A percentile compares a stretch with the other conserved stretches of the same genome.
phyloP scores from a whole-genome alignment of 2,797 vertebrate genomes.

The Hydrolagus colliei region DNA sequence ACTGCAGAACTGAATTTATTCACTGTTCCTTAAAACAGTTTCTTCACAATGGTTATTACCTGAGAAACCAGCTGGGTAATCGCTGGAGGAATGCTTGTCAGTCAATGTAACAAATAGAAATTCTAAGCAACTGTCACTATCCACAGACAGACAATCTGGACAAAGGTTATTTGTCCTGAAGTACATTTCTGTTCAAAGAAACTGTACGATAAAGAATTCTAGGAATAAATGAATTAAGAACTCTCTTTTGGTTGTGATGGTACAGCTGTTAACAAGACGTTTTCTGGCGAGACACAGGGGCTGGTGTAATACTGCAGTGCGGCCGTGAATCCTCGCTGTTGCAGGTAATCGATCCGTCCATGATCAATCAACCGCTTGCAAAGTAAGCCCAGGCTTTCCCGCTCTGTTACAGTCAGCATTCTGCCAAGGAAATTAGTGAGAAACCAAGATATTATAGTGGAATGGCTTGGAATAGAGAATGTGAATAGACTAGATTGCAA shows the following conservation, averaged over 20 bases:
- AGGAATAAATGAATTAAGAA: neutral
- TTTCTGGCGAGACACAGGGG: slow-evolving; percentile 75
- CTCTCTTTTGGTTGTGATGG: slow-evolving; percentile 42
- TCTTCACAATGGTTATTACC: neutral
- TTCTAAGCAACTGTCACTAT: neutral
- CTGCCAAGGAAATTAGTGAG: slow-evolving; percentile 46
- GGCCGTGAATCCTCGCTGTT: slow-evolving; percentile 59
- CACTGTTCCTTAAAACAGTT: neutral
- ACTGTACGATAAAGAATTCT: too few species aligned
- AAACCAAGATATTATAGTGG: too few species aligned
- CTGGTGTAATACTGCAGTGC: slow-evolving; percentile 64
- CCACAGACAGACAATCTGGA: too few species aligned
- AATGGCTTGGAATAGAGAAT: too few species aligned
- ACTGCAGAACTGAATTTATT: neutral
- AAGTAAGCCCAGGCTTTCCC: slow-evolving; percentile 68
- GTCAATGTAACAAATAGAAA: slow-evolving; percentile 27
- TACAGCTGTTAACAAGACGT: slow-evolving; percentile 78
- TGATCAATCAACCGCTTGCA: slow-evolving; percentile 83
- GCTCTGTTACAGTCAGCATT: slow-evolving; percentile 60
- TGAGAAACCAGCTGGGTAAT: neutral
- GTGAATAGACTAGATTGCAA: too few species aligned
- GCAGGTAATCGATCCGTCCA: slow-evolving; percentile 73
- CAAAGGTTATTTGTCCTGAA: too few species aligned
- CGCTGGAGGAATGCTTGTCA: neutral
- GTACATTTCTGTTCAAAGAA: too few species aligned